Evolutionary conservation across 2,888 invertebrate species (phyloP).

Genomic region (Eledona agricola): DNA sequence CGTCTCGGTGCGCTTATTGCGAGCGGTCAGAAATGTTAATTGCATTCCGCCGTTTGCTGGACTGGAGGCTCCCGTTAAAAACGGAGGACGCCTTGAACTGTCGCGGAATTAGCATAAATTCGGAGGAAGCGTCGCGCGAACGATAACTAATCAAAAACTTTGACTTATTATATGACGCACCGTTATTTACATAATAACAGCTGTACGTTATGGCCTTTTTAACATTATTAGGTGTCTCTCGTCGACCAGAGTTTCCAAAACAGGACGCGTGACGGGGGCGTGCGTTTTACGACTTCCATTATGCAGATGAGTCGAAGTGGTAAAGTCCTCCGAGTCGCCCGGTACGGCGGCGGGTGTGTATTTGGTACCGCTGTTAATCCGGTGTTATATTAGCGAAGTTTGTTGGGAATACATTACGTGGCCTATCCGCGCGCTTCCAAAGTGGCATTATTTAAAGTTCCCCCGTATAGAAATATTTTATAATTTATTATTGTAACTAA

Average conservation of each 20-base stretch:
- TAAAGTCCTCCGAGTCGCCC: conserved; percentile 1
- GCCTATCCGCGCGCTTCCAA: conserved; percentile 42
- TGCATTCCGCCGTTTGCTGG: too few species aligned
- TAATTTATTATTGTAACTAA: conserved; percentile 59
- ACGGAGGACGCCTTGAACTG: background rate
- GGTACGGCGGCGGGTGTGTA: too few species aligned
- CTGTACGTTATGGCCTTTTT: conserved; percentile 55
- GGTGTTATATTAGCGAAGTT: conserved; percentile 60
- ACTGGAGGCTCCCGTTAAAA: conserved; percentile 3
- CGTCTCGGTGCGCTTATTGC: too few species aligned
- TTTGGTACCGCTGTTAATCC: conserved; percentile 58
- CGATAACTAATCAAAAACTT: conserved; percentile 49
- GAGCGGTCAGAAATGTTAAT: too few species aligned
- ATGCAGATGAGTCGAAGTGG: conserved; percentile 30
- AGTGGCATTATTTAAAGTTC: conserved; percentile 59
- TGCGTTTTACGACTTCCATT: conserved; percentile 25
- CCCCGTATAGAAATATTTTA: conserved; percentile 58
- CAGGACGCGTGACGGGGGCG: conserved; percentile 11
- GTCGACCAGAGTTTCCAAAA: conserved; percentile 25
- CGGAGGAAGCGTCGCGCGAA: conserved; percentile 35
- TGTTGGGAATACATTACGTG: conserved; percentile 56
- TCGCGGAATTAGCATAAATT: conserved; percentile 29
- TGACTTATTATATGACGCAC: conserved; percentile 45
- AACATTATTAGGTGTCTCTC: conserved; percentile 54
- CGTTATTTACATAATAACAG: conserved; percentile 53